Percentiles rank a stretch among this genome's conserved stretches.
Evolutionary conservation across 2,113 vertebrate genomes (phyloP).

Genomic region (Ictalurus punctatus): DNA sequence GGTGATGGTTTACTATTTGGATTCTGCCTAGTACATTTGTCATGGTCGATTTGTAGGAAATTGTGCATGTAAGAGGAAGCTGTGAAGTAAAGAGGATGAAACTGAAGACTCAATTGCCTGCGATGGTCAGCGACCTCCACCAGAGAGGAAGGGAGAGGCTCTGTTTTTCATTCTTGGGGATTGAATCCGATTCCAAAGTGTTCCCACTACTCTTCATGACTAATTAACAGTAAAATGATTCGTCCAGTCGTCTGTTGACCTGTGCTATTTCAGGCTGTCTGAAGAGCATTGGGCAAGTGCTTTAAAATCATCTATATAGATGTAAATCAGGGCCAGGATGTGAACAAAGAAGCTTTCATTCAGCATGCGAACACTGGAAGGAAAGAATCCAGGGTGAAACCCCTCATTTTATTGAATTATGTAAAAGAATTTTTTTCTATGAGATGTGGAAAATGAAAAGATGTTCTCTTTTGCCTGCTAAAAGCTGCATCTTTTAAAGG

Average conservation of each 20-base stretch:
- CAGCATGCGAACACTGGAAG: neutral
- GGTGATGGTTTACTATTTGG: conserved; percentile 33
- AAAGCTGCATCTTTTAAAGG: neutral
- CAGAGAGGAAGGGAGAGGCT: conserved; percentile 21
- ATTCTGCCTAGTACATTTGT: conserved; percentile 20
- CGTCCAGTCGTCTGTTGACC: neutral
- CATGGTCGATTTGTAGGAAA: conserved; percentile 30
- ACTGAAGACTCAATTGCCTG: conserved; percentile 31
- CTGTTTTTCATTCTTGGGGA: neutral
- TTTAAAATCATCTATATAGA: neutral
- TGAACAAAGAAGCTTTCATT: conserved; percentile 35
- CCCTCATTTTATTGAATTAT: neutral
- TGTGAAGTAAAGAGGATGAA: conserved; percentile 18
- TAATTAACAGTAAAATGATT: conserved; percentile 21
- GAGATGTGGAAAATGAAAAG: conserved; percentile 11
- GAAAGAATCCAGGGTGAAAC: conserved; percentile 10
- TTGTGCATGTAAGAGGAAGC: conserved; percentile 33
- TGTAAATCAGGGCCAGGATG: neutral
- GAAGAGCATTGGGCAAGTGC: neutral
- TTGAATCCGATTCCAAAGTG: neutral
- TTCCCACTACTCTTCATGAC: conserved; percentile 20
- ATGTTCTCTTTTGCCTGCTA: neutral
- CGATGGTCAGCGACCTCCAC: neutral
- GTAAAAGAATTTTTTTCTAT: neutral
- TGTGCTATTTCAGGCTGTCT: neutral